Evolutionary conservation across 2,797 vertebrate species (phyloP), one percentile per base, ranked within the genome.

Genomic region (Chloroceryle inda): DNA sequence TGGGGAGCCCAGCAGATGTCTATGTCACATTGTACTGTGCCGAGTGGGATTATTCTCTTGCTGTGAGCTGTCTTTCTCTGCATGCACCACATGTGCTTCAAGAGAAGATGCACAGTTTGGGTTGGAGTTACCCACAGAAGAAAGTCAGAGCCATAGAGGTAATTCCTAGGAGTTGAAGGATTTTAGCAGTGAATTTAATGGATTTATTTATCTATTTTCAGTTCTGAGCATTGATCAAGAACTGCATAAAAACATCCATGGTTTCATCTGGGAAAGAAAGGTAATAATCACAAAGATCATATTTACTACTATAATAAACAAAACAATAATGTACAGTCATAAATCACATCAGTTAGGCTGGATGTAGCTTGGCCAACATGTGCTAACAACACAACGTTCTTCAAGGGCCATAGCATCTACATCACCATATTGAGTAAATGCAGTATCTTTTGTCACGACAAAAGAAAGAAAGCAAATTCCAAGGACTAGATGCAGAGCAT

Each of bases 271-370:
- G 10, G 5, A 35, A 38, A 66, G 33, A 62, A 83, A 64, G n/a
- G 2, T 33, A 64, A 58, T 49, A 82, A 66, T 45, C 6, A 42
- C 1, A 2, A 38, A 29, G 11, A 59, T 27, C 14, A 5, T 50
- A 21, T 53, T 86, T 66, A 20, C 13, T 55, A 7, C 20, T 23
- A 1, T 40, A 37, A 55, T 35, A 88, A 66, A 2, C 1, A 80
- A 47, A n/a, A 35, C 13, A 68, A 47, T 15, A 44, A 38, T 45
- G 0, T 42, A 17, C 26, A 40, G 5, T 0, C 13, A 64, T n/a
- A 18, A 53, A 45, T 49, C 22, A 24, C 9, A n/a, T 15, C 38
- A 53, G 31, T n/a, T 37, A 64, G 1, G 1, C 6, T 2, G 1
- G 13, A 42, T 47, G 9, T 69, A 69, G 3, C 9, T 82, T 77